Base-by-base conservation (phyloP, 2,888 invertebrate genomes). In the Xanthia togata region DNA sequence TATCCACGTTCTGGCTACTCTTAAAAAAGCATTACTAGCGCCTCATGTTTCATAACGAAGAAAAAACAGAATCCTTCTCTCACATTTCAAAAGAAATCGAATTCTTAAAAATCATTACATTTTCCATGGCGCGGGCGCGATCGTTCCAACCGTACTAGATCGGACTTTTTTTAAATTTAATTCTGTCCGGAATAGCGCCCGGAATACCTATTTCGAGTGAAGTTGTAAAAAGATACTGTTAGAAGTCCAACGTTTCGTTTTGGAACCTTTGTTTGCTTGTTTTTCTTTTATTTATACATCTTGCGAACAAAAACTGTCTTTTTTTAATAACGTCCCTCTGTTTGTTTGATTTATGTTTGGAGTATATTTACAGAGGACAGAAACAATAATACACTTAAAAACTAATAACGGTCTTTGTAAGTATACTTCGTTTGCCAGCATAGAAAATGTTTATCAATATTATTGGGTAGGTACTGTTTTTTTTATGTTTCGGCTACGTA, bases 141-240 rank as follows among this genome's bases (percentile, higher is more conserved):
- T 75, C 67, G 77, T 70, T 60, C 62, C n/a, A 64, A 72, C 70
- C 68, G 76, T 76, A 70, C 44, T 80, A 79, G 74, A 79, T 78
- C 65, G 68, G 67, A 81, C 71, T 79, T 82, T 82, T 79, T 84
- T 78, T 70, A 78, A 88, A 88, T 82, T 86, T 84, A 86, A 87
- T 88, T 86, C 76, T 67, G 65, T 59, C 53, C 41, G 71, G 80
- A 76, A 78, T 78, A 65, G 77, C 79, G 76, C 63, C 73, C 81
- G 76, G 81, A 79, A 80, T 82, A 81, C 77, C 79, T 81, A 82
- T 88, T 87, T 80, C 65, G 44, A 82, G 78, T 79, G 70, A 84
- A 87, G 78, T 81, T 86, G 84, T 87, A 86, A 84, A 88, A 82
- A 84, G 76, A 84, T 80, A 84, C 82, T 75, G 77, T 87, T 85